A percentile compares a stretch with the other conserved stretches of the same genome.
Conservation (phyloP, 1,140 invertebrate genomes). For the Macrobrachium rosenbergii region DNA sequence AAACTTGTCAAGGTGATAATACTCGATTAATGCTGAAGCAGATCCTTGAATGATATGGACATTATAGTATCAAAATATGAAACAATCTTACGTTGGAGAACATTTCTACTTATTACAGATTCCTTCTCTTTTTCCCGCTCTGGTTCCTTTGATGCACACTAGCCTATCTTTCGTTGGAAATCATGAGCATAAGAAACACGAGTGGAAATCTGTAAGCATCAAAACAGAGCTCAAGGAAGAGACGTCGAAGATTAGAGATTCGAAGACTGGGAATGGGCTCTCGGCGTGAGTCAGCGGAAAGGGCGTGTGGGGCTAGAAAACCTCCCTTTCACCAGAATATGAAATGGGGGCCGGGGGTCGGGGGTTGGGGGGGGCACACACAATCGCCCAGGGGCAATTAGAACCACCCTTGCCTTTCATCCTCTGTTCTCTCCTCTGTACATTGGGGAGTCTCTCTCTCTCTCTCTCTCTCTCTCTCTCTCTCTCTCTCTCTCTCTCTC, state of each 20-base stretch:
- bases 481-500: slow-evolving; percentile 8
- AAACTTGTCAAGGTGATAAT: background rate
- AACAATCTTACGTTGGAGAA: no score
- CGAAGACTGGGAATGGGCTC: no score
- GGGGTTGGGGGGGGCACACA: no score
- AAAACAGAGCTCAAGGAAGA: no score
- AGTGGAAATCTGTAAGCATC: background rate
- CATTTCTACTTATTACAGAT: background rate
- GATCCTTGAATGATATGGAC: background rate
- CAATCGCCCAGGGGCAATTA: background rate
- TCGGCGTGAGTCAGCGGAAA: no score
- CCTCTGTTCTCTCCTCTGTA: background rate
- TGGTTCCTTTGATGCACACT: background rate
- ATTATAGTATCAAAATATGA: background rate
- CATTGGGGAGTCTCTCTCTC: background rate
- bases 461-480: slow-evolving; percentile 9
- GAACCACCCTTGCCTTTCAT: background rate
- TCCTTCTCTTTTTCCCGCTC: background rate
- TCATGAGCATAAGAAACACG: no score
- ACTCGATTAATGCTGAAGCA: background rate
- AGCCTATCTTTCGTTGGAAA: background rate
- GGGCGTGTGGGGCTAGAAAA: no score
- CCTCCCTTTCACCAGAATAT: no score
- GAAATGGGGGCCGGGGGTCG: no score
- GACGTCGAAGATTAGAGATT: no score